These are phyloP conservation scores for Troides aeacus DNA, from an alignment of 2,888 invertebrate species.

Conservation along the genomic window DNA sequence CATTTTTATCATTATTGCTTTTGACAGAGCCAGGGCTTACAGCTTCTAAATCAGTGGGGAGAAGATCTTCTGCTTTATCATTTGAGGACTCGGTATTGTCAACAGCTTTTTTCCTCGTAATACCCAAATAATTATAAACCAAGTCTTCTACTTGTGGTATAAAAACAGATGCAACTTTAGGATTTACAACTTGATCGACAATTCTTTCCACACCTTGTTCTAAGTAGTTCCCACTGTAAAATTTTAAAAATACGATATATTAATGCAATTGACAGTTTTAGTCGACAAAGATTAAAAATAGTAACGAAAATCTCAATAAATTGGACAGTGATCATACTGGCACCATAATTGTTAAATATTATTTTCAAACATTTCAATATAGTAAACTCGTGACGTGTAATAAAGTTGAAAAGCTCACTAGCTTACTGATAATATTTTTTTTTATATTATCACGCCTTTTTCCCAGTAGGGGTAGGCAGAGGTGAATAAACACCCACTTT, in stretches of 20 bases:
- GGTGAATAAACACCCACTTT: too few relatives aligned
- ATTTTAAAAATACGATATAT: constrained; percentile 25
- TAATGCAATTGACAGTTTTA: background rate
- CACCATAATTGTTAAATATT: too few relatives aligned
- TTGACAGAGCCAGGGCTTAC: constrained; percentile 89
- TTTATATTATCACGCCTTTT: too few relatives aligned
- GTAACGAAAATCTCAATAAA: too few relatives aligned
- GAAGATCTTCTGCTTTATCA: constrained; percentile 69
- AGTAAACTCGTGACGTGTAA: too few relatives aligned
- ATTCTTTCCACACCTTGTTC: constrained; percentile 96
- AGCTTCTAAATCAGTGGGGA: constrained; percentile 89
- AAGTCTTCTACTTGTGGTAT: constrained; percentile 95
- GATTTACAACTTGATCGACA: constrained; percentile 97
- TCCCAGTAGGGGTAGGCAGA: too few relatives aligned
- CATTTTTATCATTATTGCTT: constrained; percentile 71
- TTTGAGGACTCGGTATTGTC: constrained; percentile 56
- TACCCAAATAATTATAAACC: constrained; percentile 91
- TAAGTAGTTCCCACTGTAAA: constrained; percentile 89
- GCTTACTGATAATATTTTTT: too few relatives aligned
- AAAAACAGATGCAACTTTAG: constrained; percentile 92
- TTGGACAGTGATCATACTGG: too few relatives aligned
- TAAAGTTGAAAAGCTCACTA: too few relatives aligned
- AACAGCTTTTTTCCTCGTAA: constrained; percentile 83
- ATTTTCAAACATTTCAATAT: too few relatives aligned
- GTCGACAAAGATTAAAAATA: too few relatives aligned